These are phyloP conservation scores for Ptyas mucosa DNA, from an alignment of 2,113 vertebrate genomes.

Conservation along the genomic window DNA sequence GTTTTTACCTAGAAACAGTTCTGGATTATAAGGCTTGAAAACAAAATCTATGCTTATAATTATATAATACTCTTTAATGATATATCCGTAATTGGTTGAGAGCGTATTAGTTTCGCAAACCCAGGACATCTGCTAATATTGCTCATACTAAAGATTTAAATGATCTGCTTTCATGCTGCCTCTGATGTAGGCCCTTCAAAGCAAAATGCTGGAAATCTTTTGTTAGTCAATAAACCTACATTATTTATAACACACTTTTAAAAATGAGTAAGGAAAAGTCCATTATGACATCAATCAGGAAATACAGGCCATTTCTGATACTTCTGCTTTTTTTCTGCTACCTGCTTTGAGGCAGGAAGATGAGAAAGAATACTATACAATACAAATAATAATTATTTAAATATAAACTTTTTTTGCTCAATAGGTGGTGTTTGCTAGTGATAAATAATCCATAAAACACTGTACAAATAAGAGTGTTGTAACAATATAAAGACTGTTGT, in stretches of 20 bases:
- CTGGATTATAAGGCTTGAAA: slow-evolving; percentile 27
- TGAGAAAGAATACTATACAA: background rate
- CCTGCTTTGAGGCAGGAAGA: background rate
- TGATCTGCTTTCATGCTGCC: slow-evolving; percentile 51
- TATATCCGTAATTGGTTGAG: slow-evolving; percentile 29
- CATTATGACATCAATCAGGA: slow-evolving; percentile 38
- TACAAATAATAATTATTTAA: background rate
- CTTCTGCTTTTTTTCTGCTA: slow-evolving; percentile 17
- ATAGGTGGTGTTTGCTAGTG: background rate
- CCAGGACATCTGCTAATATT: slow-evolving; percentile 34
- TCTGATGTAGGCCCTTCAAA: slow-evolving; percentile 61
- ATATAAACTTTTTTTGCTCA: background rate
- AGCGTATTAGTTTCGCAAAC: background rate
- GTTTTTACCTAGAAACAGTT: slow-evolving; percentile 19
- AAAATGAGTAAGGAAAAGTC: slow-evolving; percentile 15
- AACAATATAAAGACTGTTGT: background rate
- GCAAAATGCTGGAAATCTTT: slow-evolving; percentile 42
- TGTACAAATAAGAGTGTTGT: background rate
- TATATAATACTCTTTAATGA: slow-evolving; percentile 42
- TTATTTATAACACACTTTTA: slow-evolving; percentile 50
- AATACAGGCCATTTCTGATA: slow-evolving; percentile 22
- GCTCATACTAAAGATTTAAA: slow-evolving; percentile 26
- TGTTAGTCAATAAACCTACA: slow-evolving; percentile 55
- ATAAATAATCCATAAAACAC: background rate
- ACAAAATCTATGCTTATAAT: slow-evolving; percentile 41